Evolutionary conservation across 2,113 vertebrate genomes (phyloP).

Genomic region (Calonectris borealis): DNA sequence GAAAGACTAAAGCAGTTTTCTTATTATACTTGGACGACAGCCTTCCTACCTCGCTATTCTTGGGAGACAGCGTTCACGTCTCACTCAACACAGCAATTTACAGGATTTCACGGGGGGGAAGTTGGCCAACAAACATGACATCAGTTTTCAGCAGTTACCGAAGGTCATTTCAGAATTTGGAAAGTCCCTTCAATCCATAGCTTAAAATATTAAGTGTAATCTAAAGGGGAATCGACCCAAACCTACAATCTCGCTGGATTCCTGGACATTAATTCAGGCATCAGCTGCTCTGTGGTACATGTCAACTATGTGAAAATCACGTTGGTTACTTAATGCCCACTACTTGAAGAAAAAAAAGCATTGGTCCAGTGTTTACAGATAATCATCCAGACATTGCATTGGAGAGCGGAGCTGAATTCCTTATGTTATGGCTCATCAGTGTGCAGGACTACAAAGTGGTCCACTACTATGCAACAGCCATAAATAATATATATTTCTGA

Average conservation of each 20-base stretch:
- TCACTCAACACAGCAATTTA: slow-evolving; percentile 43
- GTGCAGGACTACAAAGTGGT: neutral
- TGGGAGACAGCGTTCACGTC: neutral
- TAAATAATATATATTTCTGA: neutral
- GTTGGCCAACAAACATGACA: slow-evolving; percentile 21
- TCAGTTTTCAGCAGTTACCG: neutral
- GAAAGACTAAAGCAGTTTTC: slow-evolving; percentile 37
- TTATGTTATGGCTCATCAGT: neutral
- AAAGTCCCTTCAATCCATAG: neutral
- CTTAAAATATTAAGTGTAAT: neutral
- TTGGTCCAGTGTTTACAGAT: neutral
- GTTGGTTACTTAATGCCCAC: neutral
- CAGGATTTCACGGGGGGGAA: neutral
- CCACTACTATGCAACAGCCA: neutral
- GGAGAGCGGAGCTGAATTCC: neutral
- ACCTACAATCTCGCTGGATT: neutral
- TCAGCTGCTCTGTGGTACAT: neutral
- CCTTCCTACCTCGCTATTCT: neutral
- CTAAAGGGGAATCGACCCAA: neutral
- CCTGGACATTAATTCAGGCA: neutral
- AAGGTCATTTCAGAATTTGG: neutral
- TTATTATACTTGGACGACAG: slow-evolving; percentile 48
- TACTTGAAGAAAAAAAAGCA: neutral
- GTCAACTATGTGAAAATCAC: neutral
- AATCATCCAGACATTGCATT: neutral